Percentiles rank a stretch among this genome's conserved stretches.
Evolutionary conservation across 2,113 vertebrate species (phyloP).

Genomic region (Syngnathus scovelli): DNA sequence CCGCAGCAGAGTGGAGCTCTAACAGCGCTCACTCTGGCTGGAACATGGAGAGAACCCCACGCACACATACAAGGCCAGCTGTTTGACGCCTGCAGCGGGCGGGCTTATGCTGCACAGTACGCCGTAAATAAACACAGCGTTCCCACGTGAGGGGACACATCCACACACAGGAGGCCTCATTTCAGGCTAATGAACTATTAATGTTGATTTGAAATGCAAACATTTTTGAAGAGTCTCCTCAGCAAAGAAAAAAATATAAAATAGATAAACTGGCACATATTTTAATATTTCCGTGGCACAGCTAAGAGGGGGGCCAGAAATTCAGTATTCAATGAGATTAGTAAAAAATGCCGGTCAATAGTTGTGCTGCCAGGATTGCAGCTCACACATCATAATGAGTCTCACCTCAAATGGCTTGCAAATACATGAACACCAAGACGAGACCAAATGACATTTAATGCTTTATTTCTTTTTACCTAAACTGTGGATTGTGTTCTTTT

Average conservation of each 20-base stretch:
- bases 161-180: conserved; percentile 55
- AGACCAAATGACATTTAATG: conserved; percentile 21
- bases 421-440: conserved; percentile 22
- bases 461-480: conserved; percentile 52
- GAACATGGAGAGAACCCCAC: conserved; percentile 41
- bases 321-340: conserved; percentile 41
- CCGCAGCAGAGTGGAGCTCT: conserved; percentile 50
- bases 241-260: conserved; percentile 3
- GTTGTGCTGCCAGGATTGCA: conserved; percentile 25
- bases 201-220: conserved; percentile 64
- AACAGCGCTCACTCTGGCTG: conserved; percentile 53
- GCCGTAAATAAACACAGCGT: conserved; percentile 61
- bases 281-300: conserved; percentile 13
- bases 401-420: not conserved
- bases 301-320: conserved; percentile 9
- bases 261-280: conserved; percentile 2
- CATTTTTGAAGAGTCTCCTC: conserved; percentile 42
- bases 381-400: not conserved
- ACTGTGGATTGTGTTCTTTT: conserved; percentile 2
- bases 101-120: conserved; percentile 40
- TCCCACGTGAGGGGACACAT: conserved; percentile 47
- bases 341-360: conserved; percentile 50
- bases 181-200: conserved; percentile 66
- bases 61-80: conserved; percentile 58
- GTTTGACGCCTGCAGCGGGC: conserved; percentile 58